These are phyloP conservation scores for Idris sp. DNA, from an alignment of 1,140 invertebrate species.

Conservation along the genomic window DNA sequence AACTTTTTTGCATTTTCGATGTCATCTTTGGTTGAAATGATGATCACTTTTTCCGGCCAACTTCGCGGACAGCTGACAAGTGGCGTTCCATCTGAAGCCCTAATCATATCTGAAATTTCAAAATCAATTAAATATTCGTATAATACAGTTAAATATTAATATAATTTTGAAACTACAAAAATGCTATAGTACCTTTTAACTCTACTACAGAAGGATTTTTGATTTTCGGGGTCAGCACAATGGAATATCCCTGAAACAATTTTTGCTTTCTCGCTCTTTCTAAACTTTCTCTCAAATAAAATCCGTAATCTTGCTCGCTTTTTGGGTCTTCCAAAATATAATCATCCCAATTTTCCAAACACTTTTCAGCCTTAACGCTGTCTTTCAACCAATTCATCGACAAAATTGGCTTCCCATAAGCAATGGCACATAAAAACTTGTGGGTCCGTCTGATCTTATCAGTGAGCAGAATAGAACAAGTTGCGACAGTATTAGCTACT, in stretches of 20 bases:
- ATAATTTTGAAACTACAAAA: too few relatives aligned
- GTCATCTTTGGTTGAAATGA: constrained; percentile 72
- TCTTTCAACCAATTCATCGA: constrained; percentile 73
- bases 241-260: constrained; percentile 71
- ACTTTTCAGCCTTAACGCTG: constrained; percentile 62
- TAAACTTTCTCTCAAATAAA: constrained; percentile 73
- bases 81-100: constrained; percentile 70
- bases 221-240: constrained; percentile 74
- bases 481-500: too few relatives aligned
- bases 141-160: too few relatives aligned
- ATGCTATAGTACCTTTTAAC: constrained; percentile 79
- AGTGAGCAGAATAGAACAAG: too few relatives aligned
- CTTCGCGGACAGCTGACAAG: constrained; percentile 65
- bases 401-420: constrained; percentile 74
- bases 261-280: constrained; percentile 66
- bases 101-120: constrained; percentile 75
- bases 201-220: constrained; percentile 72
- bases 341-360: constrained; percentile 67
- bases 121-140: too few relatives aligned
- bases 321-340: constrained; percentile 72
- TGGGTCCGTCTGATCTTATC: too few relatives aligned
- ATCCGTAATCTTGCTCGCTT: constrained; percentile 71
- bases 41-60: constrained; percentile 69
- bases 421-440: constrained; percentile 78
- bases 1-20: constrained; percentile 67